These are phyloP conservation scores for Cephus pulcher DNA, from an alignment of 2,888 invertebrate genomes.

Conservation along the genomic window DNA sequence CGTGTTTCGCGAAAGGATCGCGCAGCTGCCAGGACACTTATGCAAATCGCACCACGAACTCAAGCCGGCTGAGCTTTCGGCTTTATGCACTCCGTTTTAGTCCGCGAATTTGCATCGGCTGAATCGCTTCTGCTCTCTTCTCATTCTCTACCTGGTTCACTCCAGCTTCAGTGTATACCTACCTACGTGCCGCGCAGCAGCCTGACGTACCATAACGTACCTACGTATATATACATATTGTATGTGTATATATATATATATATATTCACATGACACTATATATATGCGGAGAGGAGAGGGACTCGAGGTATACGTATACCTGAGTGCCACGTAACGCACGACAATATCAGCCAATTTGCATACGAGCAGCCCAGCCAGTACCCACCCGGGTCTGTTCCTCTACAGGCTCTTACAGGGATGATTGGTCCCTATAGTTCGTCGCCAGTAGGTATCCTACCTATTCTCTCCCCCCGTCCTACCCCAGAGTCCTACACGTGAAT, in stretches of 20 bases:
- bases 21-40: slow-evolving; percentile 63
- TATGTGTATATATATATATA: not conserved
- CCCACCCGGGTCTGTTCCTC: not conserved
- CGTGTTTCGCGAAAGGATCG: slow-evolving; percentile 54
- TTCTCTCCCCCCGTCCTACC: not conserved
- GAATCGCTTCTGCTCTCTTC: slow-evolving; percentile 41
- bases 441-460: not conserved
- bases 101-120: slow-evolving; percentile 60
- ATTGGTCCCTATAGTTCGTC: not conserved
- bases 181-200: slow-evolving; percentile 21
- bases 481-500: not conserved
- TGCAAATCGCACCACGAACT: slow-evolving; percentile 57
- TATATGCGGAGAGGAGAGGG: not conserved
- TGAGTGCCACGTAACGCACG: slow-evolving; percentile 47
- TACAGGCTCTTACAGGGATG: slow-evolving; percentile 28
- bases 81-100: slow-evolving; percentile 57
- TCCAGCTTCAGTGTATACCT: not conserved
- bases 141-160: slow-evolving; percentile 14
- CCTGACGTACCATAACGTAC: slow-evolving; percentile 34
- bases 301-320: slow-evolving; percentile 27
- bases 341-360: slow-evolving; percentile 59
- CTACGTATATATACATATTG: slow-evolving; percentile 28
- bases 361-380: slow-evolving; percentile 37
- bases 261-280: not conserved
- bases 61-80: slow-evolving; percentile 56